These are phyloP conservation scores for Calvadosia cruxmelitensis DNA, from an alignment of 30 jellyfish, hydroid and myxozoan genomes.

Conservation along the genomic window DNA sequence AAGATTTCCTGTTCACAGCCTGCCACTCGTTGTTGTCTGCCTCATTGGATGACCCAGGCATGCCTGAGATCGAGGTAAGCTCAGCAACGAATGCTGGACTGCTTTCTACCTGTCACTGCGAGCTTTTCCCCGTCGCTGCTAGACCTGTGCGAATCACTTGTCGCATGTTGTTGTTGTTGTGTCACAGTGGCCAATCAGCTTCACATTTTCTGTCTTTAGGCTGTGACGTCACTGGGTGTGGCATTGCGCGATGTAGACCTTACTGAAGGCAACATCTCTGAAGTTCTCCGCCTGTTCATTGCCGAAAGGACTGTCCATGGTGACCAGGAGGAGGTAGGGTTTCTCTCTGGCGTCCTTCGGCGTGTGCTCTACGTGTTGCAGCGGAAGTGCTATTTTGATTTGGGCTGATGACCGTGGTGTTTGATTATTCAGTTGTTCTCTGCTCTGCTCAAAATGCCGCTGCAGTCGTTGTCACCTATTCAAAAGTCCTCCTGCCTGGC, in stretches of 20 bases:
- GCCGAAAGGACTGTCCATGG: neutral
- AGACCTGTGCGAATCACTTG: no score
- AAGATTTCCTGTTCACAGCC: slow-evolving; percentile 68
- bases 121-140: no score
- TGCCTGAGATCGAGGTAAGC: slow-evolving; percentile 32
- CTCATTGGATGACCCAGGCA: slow-evolving; percentile 91
- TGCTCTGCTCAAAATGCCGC: slow-evolving; percentile 50
- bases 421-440: slow-evolving; percentile 16
- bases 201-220: slow-evolving; percentile 13
- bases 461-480: slow-evolving; percentile 70
- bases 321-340: neutral
- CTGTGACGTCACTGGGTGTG: slow-evolving; percentile 62
- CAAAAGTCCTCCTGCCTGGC: slow-evolving; percentile 75
- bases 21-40: slow-evolving; percentile 68
- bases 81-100: no score
- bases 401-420: neutral
- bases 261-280: slow-evolving; percentile 73
- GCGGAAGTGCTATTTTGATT: neutral
- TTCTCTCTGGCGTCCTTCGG: neutral
- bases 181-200: neutral
- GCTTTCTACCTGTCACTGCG: no score
- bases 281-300: slow-evolving; percentile 72
- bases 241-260: slow-evolving; percentile 57
- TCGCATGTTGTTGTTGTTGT: no score
- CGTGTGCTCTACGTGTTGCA: neutral